Evolutionary conservation across 2,888 invertebrate species (phyloP).

Genomic region (Prenolepis imparis): DNA sequence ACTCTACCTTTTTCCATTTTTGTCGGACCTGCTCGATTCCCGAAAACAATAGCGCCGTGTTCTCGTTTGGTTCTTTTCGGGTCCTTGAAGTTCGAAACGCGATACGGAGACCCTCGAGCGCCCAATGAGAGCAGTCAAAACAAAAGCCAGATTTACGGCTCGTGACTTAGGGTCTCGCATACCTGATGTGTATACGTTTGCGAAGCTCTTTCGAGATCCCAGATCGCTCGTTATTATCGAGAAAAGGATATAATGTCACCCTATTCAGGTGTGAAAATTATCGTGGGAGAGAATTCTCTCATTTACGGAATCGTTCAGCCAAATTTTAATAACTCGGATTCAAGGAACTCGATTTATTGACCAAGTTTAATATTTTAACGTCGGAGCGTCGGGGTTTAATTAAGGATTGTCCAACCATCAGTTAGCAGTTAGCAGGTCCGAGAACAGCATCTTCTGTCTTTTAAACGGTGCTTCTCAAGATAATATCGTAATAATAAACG

Average conservation of each 20-base stretch:
- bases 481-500: conserved; percentile 25
- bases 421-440: conserved; percentile 7
- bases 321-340: conserved; percentile 42
- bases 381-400: conserved; percentile 21
- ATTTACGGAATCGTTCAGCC: neutral
- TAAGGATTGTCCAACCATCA: conserved; percentile 23
- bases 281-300: conserved; percentile 17
- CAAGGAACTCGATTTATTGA: conserved; percentile 14
- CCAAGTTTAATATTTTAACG: neutral
- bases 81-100: conserved; percentile 63
- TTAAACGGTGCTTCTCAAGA: conserved; percentile 17
- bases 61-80: conserved; percentile 56
- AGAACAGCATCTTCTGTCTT: conserved; percentile 23
- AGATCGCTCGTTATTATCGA: conserved; percentile 43
- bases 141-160: conserved; percentile 80
- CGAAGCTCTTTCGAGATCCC: conserved; percentile 43
- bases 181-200: conserved; percentile 70
- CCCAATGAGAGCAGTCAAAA: conserved; percentile 75
- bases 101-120: conserved; percentile 57
- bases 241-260: conserved; percentile 46
- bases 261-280: conserved; percentile 43
- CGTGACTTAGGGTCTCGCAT: conserved; percentile 75
- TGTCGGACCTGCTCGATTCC: conserved; percentile 69
- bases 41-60: conserved; percentile 77
- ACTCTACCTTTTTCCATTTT: conserved; percentile 49